Conservation (phyloP, 2,888 invertebrate genomes). For the Priocnemis perturbator region DNA sequence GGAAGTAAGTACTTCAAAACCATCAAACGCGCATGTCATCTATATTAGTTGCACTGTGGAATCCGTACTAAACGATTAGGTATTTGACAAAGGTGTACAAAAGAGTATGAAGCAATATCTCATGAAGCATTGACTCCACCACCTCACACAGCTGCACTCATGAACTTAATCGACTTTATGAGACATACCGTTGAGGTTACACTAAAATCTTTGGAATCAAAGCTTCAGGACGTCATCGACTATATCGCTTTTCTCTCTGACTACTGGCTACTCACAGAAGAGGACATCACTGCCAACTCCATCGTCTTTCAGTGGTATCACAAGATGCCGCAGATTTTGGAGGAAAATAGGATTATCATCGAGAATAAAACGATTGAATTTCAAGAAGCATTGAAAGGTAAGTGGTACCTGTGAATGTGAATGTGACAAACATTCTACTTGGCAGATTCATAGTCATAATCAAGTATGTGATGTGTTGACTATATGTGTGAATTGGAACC, state of each 20-base stretch:
- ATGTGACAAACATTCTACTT: too few relatives aligned
- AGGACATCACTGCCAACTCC: constrained; percentile 91
- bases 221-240: constrained; percentile 81
- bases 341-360: constrained; percentile 66
- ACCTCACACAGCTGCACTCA: constrained; percentile 88
- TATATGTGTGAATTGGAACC: too few relatives aligned
- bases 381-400: constrained; percentile 86
- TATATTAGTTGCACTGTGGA: too few relatives aligned
- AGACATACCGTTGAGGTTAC: constrained; percentile 84
- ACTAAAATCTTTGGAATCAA: constrained; percentile 90
- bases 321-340: constrained; percentile 87
- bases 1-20: constrained; percentile 77
- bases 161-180: constrained; percentile 88
- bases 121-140: constrained; percentile 88
- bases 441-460: too few relatives aligned
- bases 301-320: constrained; percentile 91
- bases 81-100: constrained; percentile 74
- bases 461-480: too few relatives aligned
- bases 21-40: neutral
- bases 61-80: too few relatives aligned
- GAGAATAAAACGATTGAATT: constrained; percentile 67
- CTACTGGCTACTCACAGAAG: constrained; percentile 85
- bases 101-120: constrained; percentile 88
- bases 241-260: constrained; percentile 91
- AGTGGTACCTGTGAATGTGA: too few relatives aligned